Evolutionary conservation across 2,888 invertebrate species (phyloP), one percentile per base, ranked within the genome.

Genomic region (Lasius platythorax): DNA sequence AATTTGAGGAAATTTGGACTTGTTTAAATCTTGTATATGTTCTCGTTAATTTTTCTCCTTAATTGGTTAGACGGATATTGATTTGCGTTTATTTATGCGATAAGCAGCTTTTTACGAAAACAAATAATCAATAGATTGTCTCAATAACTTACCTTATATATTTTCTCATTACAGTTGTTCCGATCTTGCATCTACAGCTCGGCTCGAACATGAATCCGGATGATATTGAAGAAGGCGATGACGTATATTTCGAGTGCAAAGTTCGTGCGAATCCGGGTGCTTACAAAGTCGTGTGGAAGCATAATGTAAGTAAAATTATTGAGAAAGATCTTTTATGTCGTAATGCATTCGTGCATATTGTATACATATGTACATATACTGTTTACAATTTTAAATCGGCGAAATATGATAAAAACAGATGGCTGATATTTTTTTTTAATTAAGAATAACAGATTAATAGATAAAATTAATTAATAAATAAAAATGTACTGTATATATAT

Each of bases 231-330:
- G 98, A 98, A 95, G 97, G 97, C 86, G 97, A 97, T 93, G 97
- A 97, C 95, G 97, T 97, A 89, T 97, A 97, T 94, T 97, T 97
- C 94, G 97, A 97, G 95, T 98, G 98, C 95, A 97, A 97, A 95
- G 97, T 97, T 91, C 96, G 96, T 94, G 97, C 97, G 89, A 97
- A 97, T 96, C 98, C 98, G 18, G 96, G 96, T 94, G 97, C 97
- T 91, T 97, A 97, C 95, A 97, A 97, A 96, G 97, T 98, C 91
- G 96, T 97, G 85, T 98, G 98, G 98, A 97, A 97, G 92, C 97
- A 97, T 95, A 97, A 97, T 95, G 97, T 97, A 95, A 97, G 97
- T 97, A 9, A 43, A n/a, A 67, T 50, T 8, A n/a, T 37, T 40
- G 43, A 33, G 1, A 23, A 33, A 37, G 9, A n/a, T 53, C 8